A percentile compares a stretch with the other conserved stretches of the same genome.
These are phyloP conservation scores for Cynopterus brachyotis DNA, from an alignment of 2,113 vertebrate genomes.

Conservation along the genomic window DNA sequence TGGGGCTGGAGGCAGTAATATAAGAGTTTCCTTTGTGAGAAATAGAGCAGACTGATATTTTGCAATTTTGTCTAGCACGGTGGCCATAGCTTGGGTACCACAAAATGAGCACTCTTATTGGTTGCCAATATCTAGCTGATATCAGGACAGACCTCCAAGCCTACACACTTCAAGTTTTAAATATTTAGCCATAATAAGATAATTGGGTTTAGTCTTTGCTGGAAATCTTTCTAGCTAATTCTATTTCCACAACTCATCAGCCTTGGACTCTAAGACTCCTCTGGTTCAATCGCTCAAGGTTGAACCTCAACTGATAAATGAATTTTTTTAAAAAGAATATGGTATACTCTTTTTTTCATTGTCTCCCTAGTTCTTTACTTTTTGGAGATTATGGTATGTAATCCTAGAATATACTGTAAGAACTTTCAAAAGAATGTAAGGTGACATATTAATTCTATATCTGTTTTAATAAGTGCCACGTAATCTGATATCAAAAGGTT, in stretches of 20 bases:
- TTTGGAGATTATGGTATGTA: neutral
- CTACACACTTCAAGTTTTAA: slow-evolving; percentile 42
- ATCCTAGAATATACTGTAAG: neutral
- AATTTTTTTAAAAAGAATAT: neutral
- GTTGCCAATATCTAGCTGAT: neutral
- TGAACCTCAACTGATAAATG: neutral
- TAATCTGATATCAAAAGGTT: neutral
- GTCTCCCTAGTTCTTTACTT: neutral
- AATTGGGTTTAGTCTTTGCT: slow-evolving; percentile 7
- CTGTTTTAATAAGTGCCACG: neutral
- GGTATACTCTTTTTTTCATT: neutral
- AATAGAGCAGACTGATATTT: neutral
- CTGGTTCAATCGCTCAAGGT: neutral
- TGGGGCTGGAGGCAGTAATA: neutral
- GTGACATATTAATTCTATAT: slow-evolving; percentile 1
- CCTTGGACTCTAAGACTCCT: neutral
- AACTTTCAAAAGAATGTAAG: neutral
- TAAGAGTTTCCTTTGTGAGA: neutral
- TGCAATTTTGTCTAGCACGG: neutral
- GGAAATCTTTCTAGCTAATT: slow-evolving; percentile 32
- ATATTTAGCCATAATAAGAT: slow-evolving; percentile 13
- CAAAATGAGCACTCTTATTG: neutral
- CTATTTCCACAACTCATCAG: neutral
- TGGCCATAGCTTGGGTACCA: neutral
- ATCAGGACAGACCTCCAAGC: neutral